phyloP scores from a whole-genome alignment of 1,140 invertebrate genomes.

The Drosophila ironensis region DNA sequence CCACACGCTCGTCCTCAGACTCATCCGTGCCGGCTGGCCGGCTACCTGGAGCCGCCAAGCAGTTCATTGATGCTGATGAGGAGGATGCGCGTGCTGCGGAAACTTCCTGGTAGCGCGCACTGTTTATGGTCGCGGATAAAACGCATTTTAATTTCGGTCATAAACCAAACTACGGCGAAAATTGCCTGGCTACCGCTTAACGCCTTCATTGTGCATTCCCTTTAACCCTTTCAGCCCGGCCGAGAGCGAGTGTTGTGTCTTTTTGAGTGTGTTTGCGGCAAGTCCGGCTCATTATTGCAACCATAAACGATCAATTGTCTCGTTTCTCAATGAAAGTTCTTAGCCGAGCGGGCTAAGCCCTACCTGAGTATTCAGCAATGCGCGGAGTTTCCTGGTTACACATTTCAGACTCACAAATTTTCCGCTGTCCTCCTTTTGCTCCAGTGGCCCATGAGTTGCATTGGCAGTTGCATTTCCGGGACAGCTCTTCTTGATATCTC shows the following conservation, averaged over 20 bases:
- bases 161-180: conserved; percentile 55
- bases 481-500: no score
- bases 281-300: conserved; percentile 51
- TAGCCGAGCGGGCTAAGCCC: conserved; percentile 37
- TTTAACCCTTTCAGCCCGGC: conserved; percentile 64
- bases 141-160: conserved; percentile 71
- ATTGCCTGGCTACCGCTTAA: conserved; percentile 34
- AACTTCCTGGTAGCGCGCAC: conserved; percentile 58
- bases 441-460: no score
- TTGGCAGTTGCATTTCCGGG: no score
- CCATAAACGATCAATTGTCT: conserved; percentile 53
- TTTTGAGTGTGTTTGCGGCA: conserved; percentile 4
- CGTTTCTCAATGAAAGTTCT: conserved; percentile 63
- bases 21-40: conserved; percentile 20
- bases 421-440: neutral
- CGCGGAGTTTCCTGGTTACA: conserved; percentile 36
- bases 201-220: conserved; percentile 65
- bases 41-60: conserved; percentile 34
- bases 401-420: neutral
- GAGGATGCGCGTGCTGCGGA: conserved; percentile 48
- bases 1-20: conserved; percentile 10
- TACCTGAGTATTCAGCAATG: conserved; percentile 53
- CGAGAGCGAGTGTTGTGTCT: neutral
- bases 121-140: conserved; percentile 73
- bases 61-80: conserved; percentile 62